Evolutionary conservation across 1,140 invertebrate genomes (phyloP).

Genomic region (Aphelenchoides avenae): DNA sequence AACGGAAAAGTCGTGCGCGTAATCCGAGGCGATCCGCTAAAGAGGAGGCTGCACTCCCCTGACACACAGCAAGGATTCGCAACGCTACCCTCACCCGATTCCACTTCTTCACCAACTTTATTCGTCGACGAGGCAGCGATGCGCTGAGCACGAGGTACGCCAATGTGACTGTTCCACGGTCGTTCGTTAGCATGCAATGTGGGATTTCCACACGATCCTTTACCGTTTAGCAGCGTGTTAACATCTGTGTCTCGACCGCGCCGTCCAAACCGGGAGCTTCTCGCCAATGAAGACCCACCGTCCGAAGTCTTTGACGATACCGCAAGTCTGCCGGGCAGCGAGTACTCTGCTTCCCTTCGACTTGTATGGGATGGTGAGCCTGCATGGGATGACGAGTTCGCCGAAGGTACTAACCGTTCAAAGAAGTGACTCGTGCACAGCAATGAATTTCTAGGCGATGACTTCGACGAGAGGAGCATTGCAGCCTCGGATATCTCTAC

Average conservation of each 20-base stretch:
- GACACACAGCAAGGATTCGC: too few relatives aligned
- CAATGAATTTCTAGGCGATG: not conserved
- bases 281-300: not conserved
- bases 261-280: not conserved
- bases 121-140: too few relatives aligned
- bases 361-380: slow-evolving; percentile 19
- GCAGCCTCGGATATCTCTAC: slow-evolving; percentile 24
- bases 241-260: not conserved
- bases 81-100: too few relatives aligned
- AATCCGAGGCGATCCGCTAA: too few relatives aligned
- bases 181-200: too few relatives aligned
- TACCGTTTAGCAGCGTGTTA: too few relatives aligned
- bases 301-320: not conserved
- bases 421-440: slow-evolving; percentile 3
- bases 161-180: not conserved
- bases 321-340: too few relatives aligned
- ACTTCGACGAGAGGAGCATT: not conserved
- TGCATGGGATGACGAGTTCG: slow-evolving; percentile 28
- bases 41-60: too few relatives aligned
- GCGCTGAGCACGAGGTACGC: too few relatives aligned
- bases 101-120: too few relatives aligned
- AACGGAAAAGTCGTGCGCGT: too few relatives aligned
- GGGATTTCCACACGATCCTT: too few relatives aligned
- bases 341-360: slow-evolving; percentile 6
- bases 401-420: slow-evolving; percentile 1